Percentiles rank a stretch among this genome's conserved stretches.
Evolutionary conservation across 1,140 invertebrate species (phyloP).

Genomic region (Bombus sylvicola): DNA sequence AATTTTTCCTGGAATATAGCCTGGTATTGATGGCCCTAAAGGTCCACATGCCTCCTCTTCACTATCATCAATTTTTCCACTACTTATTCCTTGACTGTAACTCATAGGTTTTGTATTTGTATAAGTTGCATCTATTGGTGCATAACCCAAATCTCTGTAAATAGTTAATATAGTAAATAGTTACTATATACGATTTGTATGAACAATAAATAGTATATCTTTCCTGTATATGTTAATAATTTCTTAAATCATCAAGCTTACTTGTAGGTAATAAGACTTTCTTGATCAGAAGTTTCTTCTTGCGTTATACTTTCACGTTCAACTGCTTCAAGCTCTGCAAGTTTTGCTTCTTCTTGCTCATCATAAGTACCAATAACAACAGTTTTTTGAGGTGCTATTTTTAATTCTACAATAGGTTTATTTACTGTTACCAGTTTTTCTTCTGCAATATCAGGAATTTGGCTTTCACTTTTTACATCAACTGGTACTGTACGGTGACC

Average conservation of each 20-base stretch:
- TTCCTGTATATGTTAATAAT: neutral
- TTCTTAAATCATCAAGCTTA: slow-evolving; percentile 7
- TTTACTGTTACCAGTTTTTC: slow-evolving; percentile 80
- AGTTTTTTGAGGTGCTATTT: slow-evolving; percentile 50
- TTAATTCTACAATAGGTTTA: slow-evolving; percentile 78
- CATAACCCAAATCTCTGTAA: slow-evolving; percentile 66
- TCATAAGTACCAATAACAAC: slow-evolving; percentile 41
- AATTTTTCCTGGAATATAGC: slow-evolving; percentile 59
- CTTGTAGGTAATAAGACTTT: slow-evolving; percentile 54
- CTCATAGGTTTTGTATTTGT: neutral
- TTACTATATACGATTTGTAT: too few species aligned
- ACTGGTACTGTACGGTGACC: slow-evolving; percentile 77
- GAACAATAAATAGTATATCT: neutral
- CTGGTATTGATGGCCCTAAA: slow-evolving; percentile 58
- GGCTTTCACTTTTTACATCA: slow-evolving; percentile 66
- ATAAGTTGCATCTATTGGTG: slow-evolving; percentile 34
- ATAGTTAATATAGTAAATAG: neutral
- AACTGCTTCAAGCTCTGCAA: slow-evolving; percentile 67
- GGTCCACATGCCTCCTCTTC: slow-evolving; percentile 53
- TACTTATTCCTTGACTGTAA: neutral
- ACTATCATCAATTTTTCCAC: slow-evolving; percentile 8
- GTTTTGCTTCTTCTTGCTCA: slow-evolving; percentile 55
- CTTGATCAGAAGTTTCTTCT: slow-evolving; percentile 21
- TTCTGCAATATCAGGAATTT: slow-evolving; percentile 75
- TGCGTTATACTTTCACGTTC: slow-evolving; percentile 61